Conservation (phyloP, 2,888 invertebrate species). For the Crocallis elinguaria region DNA sequence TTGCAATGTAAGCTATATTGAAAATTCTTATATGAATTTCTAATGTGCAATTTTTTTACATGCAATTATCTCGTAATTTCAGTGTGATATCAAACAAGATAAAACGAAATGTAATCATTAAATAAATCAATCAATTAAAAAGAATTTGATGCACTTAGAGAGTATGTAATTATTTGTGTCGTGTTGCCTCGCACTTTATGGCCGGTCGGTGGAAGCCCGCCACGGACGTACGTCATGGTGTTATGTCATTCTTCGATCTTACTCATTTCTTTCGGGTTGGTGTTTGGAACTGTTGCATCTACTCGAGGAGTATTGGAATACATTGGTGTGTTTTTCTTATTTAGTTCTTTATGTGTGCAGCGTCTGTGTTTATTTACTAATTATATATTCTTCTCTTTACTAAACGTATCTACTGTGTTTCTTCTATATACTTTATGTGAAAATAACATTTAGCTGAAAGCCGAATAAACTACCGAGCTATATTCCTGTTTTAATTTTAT, state of each 20-base stretch:
- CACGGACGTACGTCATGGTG: conserved; percentile 29
- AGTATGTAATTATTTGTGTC: conserved; percentile 9
- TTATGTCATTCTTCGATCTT: conserved; percentile 37
- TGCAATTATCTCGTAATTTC: too few species aligned
- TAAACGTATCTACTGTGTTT: background rate
- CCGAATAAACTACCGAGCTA: too few species aligned
- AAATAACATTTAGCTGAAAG: too few species aligned
- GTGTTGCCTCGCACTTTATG: background rate
- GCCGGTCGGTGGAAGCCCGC: conserved; percentile 4
- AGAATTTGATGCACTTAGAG: background rate
- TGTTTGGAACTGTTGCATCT: conserved; percentile 26
- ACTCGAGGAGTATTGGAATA: conserved; percentile 5
- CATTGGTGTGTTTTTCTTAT: conserved; percentile 21
- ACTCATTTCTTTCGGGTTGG: conserved; percentile 32
- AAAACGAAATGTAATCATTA: too few species aligned
- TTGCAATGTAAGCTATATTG: too few species aligned
- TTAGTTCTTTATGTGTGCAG: background rate
- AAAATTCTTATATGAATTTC: too few species aligned
- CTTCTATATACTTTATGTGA: too few species aligned
- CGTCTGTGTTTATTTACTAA: background rate
- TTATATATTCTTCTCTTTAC: background rate
- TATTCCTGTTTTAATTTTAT: too few species aligned
- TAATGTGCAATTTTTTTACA: too few species aligned
- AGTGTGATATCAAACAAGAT: too few species aligned
- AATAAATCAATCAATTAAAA: too few species aligned